These are phyloP conservation scores for Hyposoter didymator DNA, from an alignment of 2,888 invertebrate species.

Conservation along the genomic window DNA sequence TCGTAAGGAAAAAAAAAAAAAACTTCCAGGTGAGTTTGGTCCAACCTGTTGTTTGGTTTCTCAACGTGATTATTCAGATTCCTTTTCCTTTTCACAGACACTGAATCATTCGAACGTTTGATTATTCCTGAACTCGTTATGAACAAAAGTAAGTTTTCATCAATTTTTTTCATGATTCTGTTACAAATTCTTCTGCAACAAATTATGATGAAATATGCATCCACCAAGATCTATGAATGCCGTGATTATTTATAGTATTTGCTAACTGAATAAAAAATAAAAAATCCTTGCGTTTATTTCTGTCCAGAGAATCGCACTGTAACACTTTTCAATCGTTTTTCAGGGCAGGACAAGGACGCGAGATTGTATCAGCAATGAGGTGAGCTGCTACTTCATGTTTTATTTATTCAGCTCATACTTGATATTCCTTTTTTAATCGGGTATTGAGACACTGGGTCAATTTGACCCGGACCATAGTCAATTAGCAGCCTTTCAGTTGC, in stretches of 20 bases:
- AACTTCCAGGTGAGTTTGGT: slow-evolving; percentile 42
- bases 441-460: too few relatives aligned
- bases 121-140: background rate
- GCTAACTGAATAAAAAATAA: slow-evolving; percentile 69
- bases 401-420: background rate
- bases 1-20: background rate
- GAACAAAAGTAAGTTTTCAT: slow-evolving; percentile 25
- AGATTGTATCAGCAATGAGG: background rate
- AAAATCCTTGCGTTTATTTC: background rate
- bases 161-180: background rate
- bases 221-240: slow-evolving; percentile 74
- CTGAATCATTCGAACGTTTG: background rate
- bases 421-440: background rate
- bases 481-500: too few relatives aligned
- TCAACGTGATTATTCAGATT: slow-evolving; percentile 10
- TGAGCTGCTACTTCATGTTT: background rate
- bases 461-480: too few relatives aligned
- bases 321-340: background rate
- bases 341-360: background rate
- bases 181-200: slow-evolving; percentile 2
- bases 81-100: background rate
- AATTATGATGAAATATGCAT: slow-evolving; percentile 71
- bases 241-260: slow-evolving; percentile 73
- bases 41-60: background rate
- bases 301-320: background rate